A percentile compares a stretch with the other conserved stretches of the same genome.
These are phyloP conservation scores for Enteromius afrohamiltoni DNA, from an alignment of 2,797 vertebrate species.

Conservation along the genomic window DNA sequence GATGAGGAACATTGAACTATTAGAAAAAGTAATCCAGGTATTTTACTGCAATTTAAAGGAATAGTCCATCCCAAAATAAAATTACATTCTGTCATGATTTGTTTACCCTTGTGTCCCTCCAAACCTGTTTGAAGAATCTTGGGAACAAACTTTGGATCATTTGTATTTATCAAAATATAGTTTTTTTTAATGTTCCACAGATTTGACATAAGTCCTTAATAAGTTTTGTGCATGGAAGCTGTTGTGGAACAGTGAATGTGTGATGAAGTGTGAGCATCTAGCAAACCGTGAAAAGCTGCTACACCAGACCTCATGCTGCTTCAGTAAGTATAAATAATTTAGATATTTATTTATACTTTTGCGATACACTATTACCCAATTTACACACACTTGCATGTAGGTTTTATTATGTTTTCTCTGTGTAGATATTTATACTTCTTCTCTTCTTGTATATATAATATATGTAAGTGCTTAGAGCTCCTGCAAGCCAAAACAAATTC, in stretches of 20 bases:
- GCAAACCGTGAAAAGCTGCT: background rate
- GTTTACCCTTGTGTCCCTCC: background rate
- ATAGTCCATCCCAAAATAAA: background rate
- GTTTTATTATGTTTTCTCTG: background rate
- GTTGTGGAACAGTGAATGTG: background rate
- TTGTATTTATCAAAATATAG: background rate
- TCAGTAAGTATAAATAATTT: background rate
- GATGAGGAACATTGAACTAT: background rate
- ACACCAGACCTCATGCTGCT: background rate
- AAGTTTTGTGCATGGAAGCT: background rate
- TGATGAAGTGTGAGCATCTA: background rate
- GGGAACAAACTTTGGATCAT: background rate
- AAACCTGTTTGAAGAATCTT: background rate
- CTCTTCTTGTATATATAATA: background rate
- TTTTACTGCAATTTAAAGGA: background rate
- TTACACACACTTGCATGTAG: background rate
- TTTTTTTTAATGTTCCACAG: background rate
- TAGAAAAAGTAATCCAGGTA: background rate
- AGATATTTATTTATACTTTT: conserved; percentile 1
- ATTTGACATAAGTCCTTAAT: background rate
- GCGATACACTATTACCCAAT: background rate
- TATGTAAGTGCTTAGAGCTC: background rate
- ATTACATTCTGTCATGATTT: background rate
- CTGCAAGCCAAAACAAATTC: background rate
- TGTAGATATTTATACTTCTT: background rate